Base-by-base conservation (phyloP, 2,888 invertebrate genomes). In the Mesorhabditis sp. region DNA sequence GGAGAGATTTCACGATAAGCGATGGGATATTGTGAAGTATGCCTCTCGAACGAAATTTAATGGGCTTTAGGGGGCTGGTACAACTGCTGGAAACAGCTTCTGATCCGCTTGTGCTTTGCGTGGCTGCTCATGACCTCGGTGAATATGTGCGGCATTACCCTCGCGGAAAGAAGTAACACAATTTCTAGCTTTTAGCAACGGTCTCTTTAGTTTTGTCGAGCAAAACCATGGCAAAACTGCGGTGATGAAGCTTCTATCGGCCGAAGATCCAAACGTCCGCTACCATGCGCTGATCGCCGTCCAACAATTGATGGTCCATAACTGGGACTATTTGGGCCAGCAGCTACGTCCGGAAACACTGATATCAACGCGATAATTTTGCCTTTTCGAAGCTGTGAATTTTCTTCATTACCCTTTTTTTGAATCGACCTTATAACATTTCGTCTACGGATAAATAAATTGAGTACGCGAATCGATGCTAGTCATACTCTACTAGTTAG, bases 221-320 rank as follows among this genome's bases (percentile, higher is more conserved):
- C 94, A 95, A 87, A 89, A 98, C 82, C 95, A 95, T 62, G 97
- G 96, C 41, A 98, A 98, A 87, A 94, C 95, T 87, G 90, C 94
- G 82, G 95, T 97, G 7, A 97, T 97, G 97, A 92, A 93, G 87
- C 90, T 95, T 70, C 89, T 98, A 74, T 92, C 93, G 69, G 95
- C 97, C 85, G 93, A 94, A 81, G 97, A 98, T 89, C 95, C 96
- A 69, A 96, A 95, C 88, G 97, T 98, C 58, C 91, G 96, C 77
- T 97, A 97, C 85, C 95, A 97, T 87, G 96, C 97, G 4, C 90
- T 97, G 67, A 90, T 98, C 73, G 95, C 96, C 69, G 96, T 98
- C 41, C 97, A 98, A 88, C 98, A 98, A 88, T 90, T 97, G 71
- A 98, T 98, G 97, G 96, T 98, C 66, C 96, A 97, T 88, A 97